phyloP scores from a whole-genome alignment of 2,113 vertebrate species.

The Girardinichthys multiradiatus region DNA sequence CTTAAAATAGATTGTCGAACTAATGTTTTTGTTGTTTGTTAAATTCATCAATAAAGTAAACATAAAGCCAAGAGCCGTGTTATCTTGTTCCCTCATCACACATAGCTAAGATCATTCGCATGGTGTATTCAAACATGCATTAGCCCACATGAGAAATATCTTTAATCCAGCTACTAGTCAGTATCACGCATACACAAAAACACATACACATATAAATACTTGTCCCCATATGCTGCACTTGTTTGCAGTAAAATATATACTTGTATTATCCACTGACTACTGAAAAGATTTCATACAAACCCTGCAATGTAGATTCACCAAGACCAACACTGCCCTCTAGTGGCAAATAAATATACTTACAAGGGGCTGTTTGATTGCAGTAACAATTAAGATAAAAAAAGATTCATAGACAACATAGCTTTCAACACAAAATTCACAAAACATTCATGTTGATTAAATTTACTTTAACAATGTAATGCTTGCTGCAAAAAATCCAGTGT shows the following conservation, averaged over 20 bases:
- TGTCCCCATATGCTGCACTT: background rate
- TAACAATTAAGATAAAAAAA: background rate
- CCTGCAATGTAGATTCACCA: background rate
- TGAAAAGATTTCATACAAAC: background rate
- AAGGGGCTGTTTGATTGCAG: background rate
- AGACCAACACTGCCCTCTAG: slow-evolving; percentile 4
- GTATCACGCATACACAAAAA: no score
- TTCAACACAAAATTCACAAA: background rate
- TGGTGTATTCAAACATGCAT: background rate
- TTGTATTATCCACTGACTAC: background rate
- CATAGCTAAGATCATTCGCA: background rate
- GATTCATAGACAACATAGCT: background rate
- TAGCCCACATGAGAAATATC: background rate
- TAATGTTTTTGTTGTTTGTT: background rate
- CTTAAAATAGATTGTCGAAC: background rate
- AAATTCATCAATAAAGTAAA: background rate
- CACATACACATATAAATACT: background rate
- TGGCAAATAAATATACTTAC: background rate
- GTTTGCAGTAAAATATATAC: background rate
- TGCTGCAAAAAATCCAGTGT: background rate
- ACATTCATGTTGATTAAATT: background rate
- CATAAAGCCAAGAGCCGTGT: background rate
- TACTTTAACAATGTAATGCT: background rate
- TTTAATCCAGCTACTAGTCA: background rate
- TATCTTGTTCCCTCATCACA: background rate